Percentiles rank a stretch among this genome's conserved stretches.
phyloP scores from a whole-genome alignment of 2,888 invertebrate species.

The Hololepta plana region DNA sequence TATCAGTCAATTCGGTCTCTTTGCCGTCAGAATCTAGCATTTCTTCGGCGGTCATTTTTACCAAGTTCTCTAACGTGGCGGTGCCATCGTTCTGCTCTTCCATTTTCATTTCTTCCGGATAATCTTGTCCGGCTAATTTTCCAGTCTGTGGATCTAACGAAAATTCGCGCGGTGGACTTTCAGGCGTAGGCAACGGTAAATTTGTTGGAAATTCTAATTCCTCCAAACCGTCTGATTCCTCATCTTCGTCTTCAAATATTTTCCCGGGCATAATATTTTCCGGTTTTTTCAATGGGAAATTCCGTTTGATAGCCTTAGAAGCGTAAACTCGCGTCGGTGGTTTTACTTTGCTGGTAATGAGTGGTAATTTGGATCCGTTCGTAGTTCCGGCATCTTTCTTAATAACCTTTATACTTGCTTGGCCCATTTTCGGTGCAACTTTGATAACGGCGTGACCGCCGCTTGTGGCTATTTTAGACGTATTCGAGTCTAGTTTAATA shows the following conservation, averaged over 20 bases:
- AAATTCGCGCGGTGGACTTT: slow-evolving; percentile 48
- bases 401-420: slow-evolving; percentile 30
- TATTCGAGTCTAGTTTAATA: slow-evolving; percentile 45
- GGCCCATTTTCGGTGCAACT: slow-evolving; percentile 30
- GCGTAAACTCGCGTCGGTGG: slow-evolving; percentile 6
- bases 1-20: slow-evolving; percentile 9
- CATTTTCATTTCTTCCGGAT: slow-evolving; percentile 14
- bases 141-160: slow-evolving; percentile 55
- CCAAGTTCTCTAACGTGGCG: slow-evolving; percentile 20
- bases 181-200: slow-evolving; percentile 33
- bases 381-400: slow-evolving; percentile 18
- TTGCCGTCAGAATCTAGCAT: slow-evolving; percentile 20
- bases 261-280: too few species aligned
- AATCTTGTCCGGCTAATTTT: slow-evolving; percentile 19
- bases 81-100: slow-evolving; percentile 9
- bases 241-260: too few species aligned
- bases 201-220: slow-evolving; percentile 44
- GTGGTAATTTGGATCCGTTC: slow-evolving; percentile 9
- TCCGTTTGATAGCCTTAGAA: slow-evolving; percentile 7
- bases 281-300: too few species aligned
- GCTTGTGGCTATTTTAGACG: slow-evolving; percentile 22
- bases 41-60: slow-evolving; percentile 23
- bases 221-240: slow-evolving; percentile 37
- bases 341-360: slow-evolving; percentile 9
- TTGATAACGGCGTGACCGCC: slow-evolving; percentile 24